phyloP scores from a whole-genome alignment of 1,140 invertebrate species.

The Marisa cornuarietis region DNA sequence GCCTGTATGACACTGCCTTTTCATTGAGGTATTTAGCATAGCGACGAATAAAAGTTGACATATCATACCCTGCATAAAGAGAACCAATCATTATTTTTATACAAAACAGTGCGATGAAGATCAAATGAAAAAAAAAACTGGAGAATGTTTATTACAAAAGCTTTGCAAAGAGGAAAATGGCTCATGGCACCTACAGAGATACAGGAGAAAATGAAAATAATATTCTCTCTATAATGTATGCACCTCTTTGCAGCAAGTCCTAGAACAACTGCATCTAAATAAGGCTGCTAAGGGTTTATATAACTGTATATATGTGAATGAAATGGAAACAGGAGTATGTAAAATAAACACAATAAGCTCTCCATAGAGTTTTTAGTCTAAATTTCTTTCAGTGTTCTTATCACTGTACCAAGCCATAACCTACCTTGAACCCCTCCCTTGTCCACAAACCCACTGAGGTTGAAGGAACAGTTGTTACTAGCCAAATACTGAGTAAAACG shows the following conservation, averaged over 20 bases:
- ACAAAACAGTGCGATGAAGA: neutral
- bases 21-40: slow-evolving; percentile 99
- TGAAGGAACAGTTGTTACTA: slow-evolving; percentile 98
- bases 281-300: no score
- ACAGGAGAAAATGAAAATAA: no score
- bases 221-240: no score
- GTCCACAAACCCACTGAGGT: slow-evolving; percentile 96
- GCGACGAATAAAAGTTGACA: slow-evolving; percentile 98
- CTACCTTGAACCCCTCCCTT: slow-evolving; percentile 75
- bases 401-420: slow-evolving; percentile 4
- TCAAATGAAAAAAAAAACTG: neutral
- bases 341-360: no score
- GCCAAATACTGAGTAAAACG: slow-evolving; percentile 99
- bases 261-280: no score
- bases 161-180: neutral
- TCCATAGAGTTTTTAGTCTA: no score
- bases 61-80: slow-evolving; percentile 88
- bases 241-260: no score
- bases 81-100: neutral
- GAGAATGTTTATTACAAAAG: neutral
- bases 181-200: neutral
- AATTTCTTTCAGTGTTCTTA: neutral
- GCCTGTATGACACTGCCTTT: slow-evolving; percentile 97
- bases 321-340: no score
- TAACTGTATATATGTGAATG: no score